phyloP scores from a whole-genome alignment of 2,797 vertebrate species.

The Pseudochromis fuscus region DNA sequence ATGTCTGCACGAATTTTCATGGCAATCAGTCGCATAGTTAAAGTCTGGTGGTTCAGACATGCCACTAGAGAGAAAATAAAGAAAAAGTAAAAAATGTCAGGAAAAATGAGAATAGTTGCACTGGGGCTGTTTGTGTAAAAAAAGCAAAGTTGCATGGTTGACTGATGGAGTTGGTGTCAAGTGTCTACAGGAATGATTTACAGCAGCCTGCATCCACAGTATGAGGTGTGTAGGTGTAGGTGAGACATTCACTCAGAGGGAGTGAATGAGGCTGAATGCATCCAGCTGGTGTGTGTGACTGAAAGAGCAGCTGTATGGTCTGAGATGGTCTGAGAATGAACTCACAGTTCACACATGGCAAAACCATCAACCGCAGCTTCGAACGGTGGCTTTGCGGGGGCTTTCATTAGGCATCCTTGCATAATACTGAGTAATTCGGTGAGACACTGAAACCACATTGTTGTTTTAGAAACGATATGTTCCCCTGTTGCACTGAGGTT shows the following conservation, averaged over 20 bases:
- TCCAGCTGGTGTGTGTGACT: slow-evolving; percentile 63
- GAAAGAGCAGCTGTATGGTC: slow-evolving; percentile 69
- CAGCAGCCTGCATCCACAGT: slow-evolving; percentile 20
- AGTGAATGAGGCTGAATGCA: slow-evolving; percentile 55
- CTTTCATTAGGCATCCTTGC: slow-evolving; percentile 41
- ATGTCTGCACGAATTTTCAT: neutral
- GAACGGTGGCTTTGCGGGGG: slow-evolving; percentile 41
- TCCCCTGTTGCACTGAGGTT: slow-evolving; percentile 12
- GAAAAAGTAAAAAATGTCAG: slow-evolving; percentile 4
- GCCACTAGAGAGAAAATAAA: neutral
- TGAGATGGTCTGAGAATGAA: slow-evolving; percentile 59
- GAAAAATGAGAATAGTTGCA: slow-evolving; percentile 14
- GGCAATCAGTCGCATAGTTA: neutral
- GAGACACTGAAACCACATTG: slow-evolving; percentile 58
- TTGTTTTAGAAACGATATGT: slow-evolving; percentile 67
- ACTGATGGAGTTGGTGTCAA: slow-evolving; percentile 34
- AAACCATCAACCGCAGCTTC: slow-evolving; percentile 63
- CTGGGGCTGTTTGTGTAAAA: slow-evolving; percentile 15
- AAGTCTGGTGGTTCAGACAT: neutral
- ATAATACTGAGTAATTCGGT: slow-evolving; percentile 51
- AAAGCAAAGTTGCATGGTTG: slow-evolving; percentile 8
- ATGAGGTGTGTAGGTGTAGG: slow-evolving; percentile 58
- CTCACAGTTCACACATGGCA: slow-evolving; percentile 69
- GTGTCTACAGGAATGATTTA: slow-evolving; percentile 55
- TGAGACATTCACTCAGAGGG: slow-evolving; percentile 40